These are phyloP conservation scores for Porites lutea DNA, from an alignment of 64 coral and sea anemone species.

Conservation along the genomic window DNA sequence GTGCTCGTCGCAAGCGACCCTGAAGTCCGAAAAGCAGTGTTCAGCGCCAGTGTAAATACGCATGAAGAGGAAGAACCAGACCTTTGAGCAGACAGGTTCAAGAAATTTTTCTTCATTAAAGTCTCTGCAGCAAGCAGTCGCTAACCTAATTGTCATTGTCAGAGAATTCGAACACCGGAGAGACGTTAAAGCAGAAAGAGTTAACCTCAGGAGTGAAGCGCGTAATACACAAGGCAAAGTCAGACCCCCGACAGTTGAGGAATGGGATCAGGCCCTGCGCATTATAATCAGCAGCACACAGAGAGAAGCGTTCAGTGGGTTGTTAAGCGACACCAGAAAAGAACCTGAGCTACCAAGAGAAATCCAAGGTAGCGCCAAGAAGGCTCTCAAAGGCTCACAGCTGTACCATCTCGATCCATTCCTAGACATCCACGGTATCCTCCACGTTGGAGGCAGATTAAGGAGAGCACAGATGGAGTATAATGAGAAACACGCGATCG, in stretches of 20 bases:
- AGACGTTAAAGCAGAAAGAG: too few species aligned
- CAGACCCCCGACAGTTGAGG: conserved; percentile 6
- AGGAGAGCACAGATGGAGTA: conserved; percentile 28
- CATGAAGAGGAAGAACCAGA: background rate
- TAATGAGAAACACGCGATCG: conserved; percentile 30
- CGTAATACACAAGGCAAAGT: background rate
- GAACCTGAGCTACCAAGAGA: background rate
- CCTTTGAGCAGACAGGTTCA: conserved; percentile 46
- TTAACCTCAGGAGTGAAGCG: too few species aligned
- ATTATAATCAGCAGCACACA: conserved; percentile 14
- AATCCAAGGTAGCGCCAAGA: background rate
- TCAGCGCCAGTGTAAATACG: background rate
- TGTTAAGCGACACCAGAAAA: background rate
- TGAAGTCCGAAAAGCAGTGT: conserved; percentile 29
- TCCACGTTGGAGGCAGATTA: conserved; percentile 48
- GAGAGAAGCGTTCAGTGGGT: background rate
- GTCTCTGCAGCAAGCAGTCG: conserved; percentile 59
- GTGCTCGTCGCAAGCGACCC: background rate
- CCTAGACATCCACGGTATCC: conserved; percentile 27
- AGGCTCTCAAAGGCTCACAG: background rate
- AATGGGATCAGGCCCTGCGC: background rate
- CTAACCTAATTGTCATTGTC: conserved; percentile 25
- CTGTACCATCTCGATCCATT: conserved; percentile 43
- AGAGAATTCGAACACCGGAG: conserved; percentile 37
- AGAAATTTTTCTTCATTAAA: conserved; percentile 44